Conservation (phyloP, 2,113 vertebrate species). For the Rutilus rutilus region DNA sequence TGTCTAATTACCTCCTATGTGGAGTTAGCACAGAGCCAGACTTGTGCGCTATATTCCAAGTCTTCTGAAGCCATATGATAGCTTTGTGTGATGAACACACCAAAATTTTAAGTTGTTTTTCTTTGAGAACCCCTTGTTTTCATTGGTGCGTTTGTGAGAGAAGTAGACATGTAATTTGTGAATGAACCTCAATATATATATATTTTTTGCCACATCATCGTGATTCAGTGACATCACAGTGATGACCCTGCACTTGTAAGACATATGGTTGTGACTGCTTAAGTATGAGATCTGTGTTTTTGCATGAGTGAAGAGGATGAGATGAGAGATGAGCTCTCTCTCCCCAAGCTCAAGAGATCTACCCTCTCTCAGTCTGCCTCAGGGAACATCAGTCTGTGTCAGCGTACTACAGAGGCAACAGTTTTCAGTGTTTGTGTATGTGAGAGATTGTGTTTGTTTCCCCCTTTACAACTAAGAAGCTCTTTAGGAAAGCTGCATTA, state of each 20-base stretch:
- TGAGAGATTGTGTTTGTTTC: conserved; percentile 1
- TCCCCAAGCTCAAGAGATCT: neutral
- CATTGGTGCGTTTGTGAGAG: neutral
- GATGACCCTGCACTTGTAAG: neutral
- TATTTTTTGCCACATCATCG: neutral
- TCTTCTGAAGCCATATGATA: conserved; percentile 12
- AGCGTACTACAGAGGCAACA: conserved; percentile 3
- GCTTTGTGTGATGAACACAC: neutral
- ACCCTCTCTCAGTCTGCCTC: conserved; percentile 13
- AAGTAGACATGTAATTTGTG: neutral
- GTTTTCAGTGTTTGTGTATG: conserved; percentile 1
- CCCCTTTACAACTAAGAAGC: neutral
- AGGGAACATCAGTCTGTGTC: conserved; percentile 14
- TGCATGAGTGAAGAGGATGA: conserved; percentile 20
- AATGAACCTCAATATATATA: neutral
- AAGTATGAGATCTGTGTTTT: conserved; percentile 8
- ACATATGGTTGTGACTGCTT: neutral
- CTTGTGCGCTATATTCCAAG: neutral
- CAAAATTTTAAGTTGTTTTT: neutral
- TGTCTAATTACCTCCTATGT: conserved; percentile 33
- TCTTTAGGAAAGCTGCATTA: conserved; percentile 26
- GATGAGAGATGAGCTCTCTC: conserved; percentile 2
- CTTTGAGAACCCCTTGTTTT: neutral
- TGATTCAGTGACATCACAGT: neutral
- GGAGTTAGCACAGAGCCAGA: conserved; percentile 16